phyloP scores from a whole-genome alignment of 2,888 invertebrate genomes.

The Proisotoma minuta region DNA sequence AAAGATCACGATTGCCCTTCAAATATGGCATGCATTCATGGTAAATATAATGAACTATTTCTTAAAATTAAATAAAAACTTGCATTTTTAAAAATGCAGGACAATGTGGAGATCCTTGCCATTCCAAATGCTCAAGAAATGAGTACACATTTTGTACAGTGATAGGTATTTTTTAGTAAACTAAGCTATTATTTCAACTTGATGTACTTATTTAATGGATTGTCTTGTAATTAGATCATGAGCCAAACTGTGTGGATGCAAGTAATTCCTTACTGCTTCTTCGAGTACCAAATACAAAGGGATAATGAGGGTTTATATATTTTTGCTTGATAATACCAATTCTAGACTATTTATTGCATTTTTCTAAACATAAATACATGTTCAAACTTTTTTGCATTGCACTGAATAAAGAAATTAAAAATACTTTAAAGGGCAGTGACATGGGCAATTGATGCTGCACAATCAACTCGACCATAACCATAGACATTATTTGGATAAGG shows the following conservation, averaged over 20 bases:
- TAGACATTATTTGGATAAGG: not conserved
- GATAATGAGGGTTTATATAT: too few species aligned
- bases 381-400: too few species aligned
- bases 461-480: not conserved
- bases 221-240: slow-evolving; percentile 42
- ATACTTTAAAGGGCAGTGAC: too few species aligned
- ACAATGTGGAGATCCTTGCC: slow-evolving; percentile 46
- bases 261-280: slow-evolving; percentile 43
- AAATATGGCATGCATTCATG: slow-evolving; percentile 45
- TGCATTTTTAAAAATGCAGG: not conserved
- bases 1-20: slow-evolving; percentile 44
- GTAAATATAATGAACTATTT: not conserved
- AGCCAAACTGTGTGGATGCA: slow-evolving; percentile 46
- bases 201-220: not conserved
- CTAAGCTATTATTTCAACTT: not conserved
- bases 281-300: slow-evolving; percentile 29
- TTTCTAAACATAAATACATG: too few species aligned
- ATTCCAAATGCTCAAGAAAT: slow-evolving; percentile 44
- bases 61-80: not conserved
- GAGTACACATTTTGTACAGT: slow-evolving; percentile 44
- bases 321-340: too few species aligned
- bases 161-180: too few species aligned
- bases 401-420: too few species aligned
- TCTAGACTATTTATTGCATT: not conserved
- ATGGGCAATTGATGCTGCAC: too few species aligned